Evolutionary conservation across 1,140 invertebrate genomes (phyloP).

Genomic region (Heliothis subflexa): DNA sequence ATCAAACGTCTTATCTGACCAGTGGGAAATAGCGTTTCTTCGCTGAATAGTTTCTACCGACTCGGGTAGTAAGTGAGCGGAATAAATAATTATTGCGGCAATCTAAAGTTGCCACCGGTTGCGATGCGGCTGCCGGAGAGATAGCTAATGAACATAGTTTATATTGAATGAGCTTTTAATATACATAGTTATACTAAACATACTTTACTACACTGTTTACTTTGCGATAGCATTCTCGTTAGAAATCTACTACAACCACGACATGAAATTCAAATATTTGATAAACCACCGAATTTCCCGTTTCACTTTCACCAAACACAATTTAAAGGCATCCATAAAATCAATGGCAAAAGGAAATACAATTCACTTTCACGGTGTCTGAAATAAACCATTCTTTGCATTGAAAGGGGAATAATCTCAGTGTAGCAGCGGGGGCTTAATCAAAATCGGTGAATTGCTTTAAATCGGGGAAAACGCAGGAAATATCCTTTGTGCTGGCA

Average conservation of each 20-base stretch:
- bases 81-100: slow-evolving; percentile 85
- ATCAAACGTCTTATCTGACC: slow-evolving; percentile 86
- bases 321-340: slow-evolving; percentile 60
- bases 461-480: slow-evolving; percentile 85
- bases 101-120: slow-evolving; percentile 76
- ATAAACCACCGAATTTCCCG: slow-evolving; percentile 36
- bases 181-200: slow-evolving; percentile 5
- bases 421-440: slow-evolving; percentile 82
- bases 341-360: slow-evolving; percentile 79
- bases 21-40: slow-evolving; percentile 81
- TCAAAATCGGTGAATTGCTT: slow-evolving; percentile 85
- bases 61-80: slow-evolving; percentile 79
- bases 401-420: slow-evolving; percentile 84
- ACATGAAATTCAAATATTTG: slow-evolving; percentile 31
- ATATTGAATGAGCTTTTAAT: slow-evolving; percentile 53
- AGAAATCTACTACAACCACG: neutral
- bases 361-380: slow-evolving; percentile 83
- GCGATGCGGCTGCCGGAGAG: slow-evolving; percentile 61
- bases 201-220: neutral
- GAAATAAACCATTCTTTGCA: slow-evolving; percentile 84
- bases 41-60: slow-evolving; percentile 80
- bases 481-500: slow-evolving; percentile 83
- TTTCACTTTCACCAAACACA: slow-evolving; percentile 46
- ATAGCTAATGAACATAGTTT: slow-evolving; percentile 79
- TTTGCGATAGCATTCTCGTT: neutral